phyloP scores from a whole-genome alignment of 2,113 vertebrate species.

The Cephalopholis sonnerati region DNA sequence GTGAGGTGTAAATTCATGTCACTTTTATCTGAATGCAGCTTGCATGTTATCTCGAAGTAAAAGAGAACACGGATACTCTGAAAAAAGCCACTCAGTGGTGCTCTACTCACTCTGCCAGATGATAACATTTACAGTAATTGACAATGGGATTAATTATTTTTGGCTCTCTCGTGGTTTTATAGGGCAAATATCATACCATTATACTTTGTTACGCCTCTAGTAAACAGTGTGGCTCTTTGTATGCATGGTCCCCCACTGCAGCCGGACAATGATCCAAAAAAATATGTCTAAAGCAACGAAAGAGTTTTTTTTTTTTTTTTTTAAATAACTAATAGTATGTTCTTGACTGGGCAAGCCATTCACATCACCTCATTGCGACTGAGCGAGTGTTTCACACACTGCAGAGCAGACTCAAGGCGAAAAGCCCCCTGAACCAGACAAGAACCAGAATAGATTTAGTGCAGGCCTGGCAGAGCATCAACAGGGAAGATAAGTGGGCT shows the following conservation, averaged over 20 bases:
- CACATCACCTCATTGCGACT: not conserved
- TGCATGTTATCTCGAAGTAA: constrained; percentile 24
- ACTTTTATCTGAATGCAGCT: constrained; percentile 13
- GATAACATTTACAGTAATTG: constrained; percentile 25
- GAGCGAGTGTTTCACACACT: not conserved
- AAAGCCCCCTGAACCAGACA: not conserved
- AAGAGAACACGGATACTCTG: not conserved
- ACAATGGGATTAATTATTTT: constrained; percentile 9
- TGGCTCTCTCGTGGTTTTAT: not conserved
- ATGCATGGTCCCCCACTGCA: not conserved
- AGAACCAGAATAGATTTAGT: not conserved
- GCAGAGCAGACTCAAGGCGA: not conserved
- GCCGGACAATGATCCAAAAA: not conserved
- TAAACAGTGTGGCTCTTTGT: constrained; percentile 5
- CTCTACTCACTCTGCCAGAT: not conserved
- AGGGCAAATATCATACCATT: not conserved
- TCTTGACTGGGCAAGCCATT: not conserved
- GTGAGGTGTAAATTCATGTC: not conserved
- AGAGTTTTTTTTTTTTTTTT: not conserved
- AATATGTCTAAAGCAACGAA: not conserved
- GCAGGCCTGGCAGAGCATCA: not conserved
- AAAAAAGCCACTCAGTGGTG: not conserved
- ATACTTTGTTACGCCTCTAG: not conserved
- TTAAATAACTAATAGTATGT: not conserved
- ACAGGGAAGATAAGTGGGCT: not conserved